Base-by-base conservation (phyloP, 2,797 vertebrate genomes). In the Clarias pachynema region DNA sequence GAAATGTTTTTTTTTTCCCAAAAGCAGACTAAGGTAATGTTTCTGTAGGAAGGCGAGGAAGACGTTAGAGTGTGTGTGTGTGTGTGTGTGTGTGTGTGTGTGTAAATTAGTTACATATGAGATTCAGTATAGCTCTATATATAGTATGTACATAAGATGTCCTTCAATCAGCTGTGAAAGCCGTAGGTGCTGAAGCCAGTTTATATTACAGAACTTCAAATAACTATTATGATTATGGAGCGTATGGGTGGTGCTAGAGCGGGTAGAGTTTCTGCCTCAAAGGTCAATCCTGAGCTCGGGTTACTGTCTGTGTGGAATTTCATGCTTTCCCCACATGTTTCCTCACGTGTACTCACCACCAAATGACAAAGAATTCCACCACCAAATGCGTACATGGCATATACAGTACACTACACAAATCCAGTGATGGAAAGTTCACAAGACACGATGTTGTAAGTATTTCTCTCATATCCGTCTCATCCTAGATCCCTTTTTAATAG, bases 1-100 rank as follows among this genome's bases (percentile, higher is more conserved):
- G 87, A 93, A 92, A 92, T 92, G 87, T 91, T 91, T 92, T 91
- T 84, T 86, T 92, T 92, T 86, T 83, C 75, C 75, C 2, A 89
- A 92, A 87, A 93, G 90, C 91, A 89, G 91, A 91, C 89, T 91
- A 94, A 93, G 92, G 93, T 94, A 94, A 93, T 94, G 92, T 92
- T 93, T 93, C 93, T 94, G 89, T 92, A 95, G 89, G 89, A 92
- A 75, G 86, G 81, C 56, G 83, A 90, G 88, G 90, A 91, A 91
- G 91, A 90, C 91, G 91, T 87, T 86, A 62, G 40, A 22, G n/a
- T n/a, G n/a, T n/a, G 31, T 31, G 31, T 31, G 40, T 44, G 40
- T 44, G 66, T 59, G 18, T 69, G 57, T 65, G 59, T 63, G 37
- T 73, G 82, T 26, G 73, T 69, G 81, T 40, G 60, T 40, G 31